These are phyloP conservation scores for Drosophila falleni DNA, from an alignment of 2,888 invertebrate species.

Conservation along the genomic window DNA sequence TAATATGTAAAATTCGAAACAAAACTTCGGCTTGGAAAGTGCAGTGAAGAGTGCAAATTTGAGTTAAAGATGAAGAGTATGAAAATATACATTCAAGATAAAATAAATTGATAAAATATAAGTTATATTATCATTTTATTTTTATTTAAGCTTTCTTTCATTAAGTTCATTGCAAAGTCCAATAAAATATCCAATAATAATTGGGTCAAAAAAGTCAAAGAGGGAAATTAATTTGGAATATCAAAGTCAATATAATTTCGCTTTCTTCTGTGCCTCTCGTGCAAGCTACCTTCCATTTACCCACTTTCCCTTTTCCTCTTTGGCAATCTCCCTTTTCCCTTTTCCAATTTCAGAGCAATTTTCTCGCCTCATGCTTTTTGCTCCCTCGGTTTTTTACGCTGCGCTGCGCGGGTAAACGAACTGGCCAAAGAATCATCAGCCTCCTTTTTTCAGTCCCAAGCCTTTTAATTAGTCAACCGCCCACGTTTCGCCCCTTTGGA, in stretches of 20 bases:
- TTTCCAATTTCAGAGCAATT: constrained; percentile 9
- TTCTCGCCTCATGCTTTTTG: constrained; percentile 14
- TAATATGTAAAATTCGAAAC: constrained; percentile 1
- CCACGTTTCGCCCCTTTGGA: constrained; percentile 43
- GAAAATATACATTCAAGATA: too few species aligned
- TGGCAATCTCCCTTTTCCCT: background rate
- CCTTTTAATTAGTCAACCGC: constrained; percentile 71
- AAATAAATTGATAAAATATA: too few species aligned
- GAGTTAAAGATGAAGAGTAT: too few species aligned
- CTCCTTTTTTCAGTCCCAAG: background rate
- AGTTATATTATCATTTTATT: background rate
- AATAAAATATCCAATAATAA: constrained; percentile 18
- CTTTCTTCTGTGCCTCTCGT: constrained; percentile 61
- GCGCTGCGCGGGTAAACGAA: constrained; percentile 41
- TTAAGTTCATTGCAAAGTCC: constrained; percentile 4
- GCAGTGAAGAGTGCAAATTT: background rate
- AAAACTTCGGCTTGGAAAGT: background rate
- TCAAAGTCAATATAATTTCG: constrained; percentile 79
- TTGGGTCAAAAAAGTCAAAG: constrained; percentile 19
- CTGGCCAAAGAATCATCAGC: constrained; percentile 29
- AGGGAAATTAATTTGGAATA: constrained; percentile 67
- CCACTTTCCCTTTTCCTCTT: background rate
- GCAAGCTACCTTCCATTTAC: background rate
- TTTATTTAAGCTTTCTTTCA: background rate
- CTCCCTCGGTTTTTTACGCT: constrained; percentile 29